Base-by-base conservation (phyloP, 2,113 vertebrate genomes). In the Myrmophylax atrothorax region DNA sequence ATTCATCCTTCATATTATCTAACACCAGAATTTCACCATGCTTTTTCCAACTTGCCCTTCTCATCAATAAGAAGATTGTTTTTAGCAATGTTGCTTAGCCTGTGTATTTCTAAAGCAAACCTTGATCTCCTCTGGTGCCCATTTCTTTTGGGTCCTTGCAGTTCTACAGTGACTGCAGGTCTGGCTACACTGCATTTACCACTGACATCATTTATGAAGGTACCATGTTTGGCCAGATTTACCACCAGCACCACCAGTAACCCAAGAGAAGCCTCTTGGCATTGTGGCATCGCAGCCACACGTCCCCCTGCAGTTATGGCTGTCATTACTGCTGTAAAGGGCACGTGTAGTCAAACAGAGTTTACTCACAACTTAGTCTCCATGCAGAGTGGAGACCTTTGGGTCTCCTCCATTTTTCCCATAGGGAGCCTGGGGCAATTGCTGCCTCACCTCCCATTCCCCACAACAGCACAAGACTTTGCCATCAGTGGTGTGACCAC, bases 271-370 rank as follows among this genome's bases (percentile, higher is more conserved):
- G 10, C 13, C 7, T 67, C 70, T 10, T 80, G 58, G 5, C 50
- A 52, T 28, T 52, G 50, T 52, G 50, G 50, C 67, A 69, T 10
- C 23, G 16, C 75, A 74, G 29, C 14, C 75, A 25, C 31, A 7
- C 0, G 1, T 50, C 10, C 24, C 25, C 31, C 56, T 86, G 29
- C 8, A 59, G 29, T 42, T 35, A 10, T 2, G 2, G 12, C 19
- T 69, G 37, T 23, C 69, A 33, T 31, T 75, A 24, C 23, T 37
- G 29, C 25, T 40, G 23, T 38, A 50, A 63, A 78, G 33, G 55
- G 17, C 17, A 55, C 3, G 2, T 9, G 25, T 2, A 28, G 56
- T 20, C 42, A 72, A 56, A 58, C 25, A 74, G 37, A 82, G 18
- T 28, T 85, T 49, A 23, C 31, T 66, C 28, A 35, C 23, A 50